phyloP scores from a whole-genome alignment of 2,888 invertebrate genomes.

The Portevinia maculata region DNA sequence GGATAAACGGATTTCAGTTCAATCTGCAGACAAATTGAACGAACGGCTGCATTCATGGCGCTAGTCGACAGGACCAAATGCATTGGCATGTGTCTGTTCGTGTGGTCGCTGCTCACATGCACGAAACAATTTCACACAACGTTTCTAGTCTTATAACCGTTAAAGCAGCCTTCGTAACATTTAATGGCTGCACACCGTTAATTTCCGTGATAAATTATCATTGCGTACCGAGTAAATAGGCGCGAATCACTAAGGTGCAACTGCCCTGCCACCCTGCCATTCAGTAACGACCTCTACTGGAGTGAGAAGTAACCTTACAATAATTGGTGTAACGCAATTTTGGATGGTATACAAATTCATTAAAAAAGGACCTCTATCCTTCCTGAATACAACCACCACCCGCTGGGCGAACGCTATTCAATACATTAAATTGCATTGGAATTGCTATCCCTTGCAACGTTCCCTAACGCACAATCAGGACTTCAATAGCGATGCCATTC shows the following conservation, averaged over 20 bases:
- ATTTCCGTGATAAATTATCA: constrained; percentile 71
- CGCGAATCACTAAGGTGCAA: constrained; percentile 48
- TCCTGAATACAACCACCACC: neutral
- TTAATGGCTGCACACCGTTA: constrained; percentile 69
- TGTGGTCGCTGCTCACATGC: neutral
- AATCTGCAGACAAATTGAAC: constrained; percentile 71
- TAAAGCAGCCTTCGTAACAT: constrained; percentile 62
- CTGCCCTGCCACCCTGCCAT: neutral
- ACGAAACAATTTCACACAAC: constrained; percentile 49
- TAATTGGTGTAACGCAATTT: constrained; percentile 63
- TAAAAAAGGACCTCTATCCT: no score
- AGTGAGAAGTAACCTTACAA: constrained; percentile 30
- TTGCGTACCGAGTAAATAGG: constrained; percentile 45
- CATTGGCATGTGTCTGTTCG: constrained; percentile 8
- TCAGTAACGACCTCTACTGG: constrained; percentile 14
- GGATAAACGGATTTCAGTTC: constrained; percentile 58
- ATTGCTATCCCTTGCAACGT: no score
- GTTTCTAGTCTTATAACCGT: constrained; percentile 50
- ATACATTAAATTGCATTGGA: no score
- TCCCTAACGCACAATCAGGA: constrained; percentile 28
- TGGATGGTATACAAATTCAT: constrained; percentile 62
- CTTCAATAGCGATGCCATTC: neutral
- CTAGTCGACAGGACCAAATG: constrained; percentile 33
- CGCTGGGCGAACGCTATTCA: no score
- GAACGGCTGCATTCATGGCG: constrained; percentile 32